Percentiles rank a stretch among this genome's conserved stretches.
phyloP scores from a whole-genome alignment of 2,113 vertebrate species.

The Eudorcas thomsonii region DNA sequence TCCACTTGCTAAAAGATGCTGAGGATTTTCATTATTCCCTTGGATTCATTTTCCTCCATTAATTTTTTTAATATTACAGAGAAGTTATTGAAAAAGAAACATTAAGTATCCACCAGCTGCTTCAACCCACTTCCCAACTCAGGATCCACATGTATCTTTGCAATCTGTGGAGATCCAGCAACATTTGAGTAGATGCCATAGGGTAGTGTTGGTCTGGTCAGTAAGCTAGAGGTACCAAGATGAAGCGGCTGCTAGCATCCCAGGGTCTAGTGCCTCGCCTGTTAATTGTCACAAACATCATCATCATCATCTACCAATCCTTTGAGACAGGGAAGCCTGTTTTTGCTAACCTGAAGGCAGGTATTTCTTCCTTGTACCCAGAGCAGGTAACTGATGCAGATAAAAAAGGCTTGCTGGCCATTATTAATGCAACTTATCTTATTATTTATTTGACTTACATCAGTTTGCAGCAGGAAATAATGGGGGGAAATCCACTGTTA shows the following conservation, averaged over 20 bases:
- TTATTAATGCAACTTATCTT: neutral
- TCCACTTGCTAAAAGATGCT: neutral
- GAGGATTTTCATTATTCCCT: neutral
- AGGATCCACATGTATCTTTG: neutral
- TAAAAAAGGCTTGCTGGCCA: neutral
- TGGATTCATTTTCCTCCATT: neutral
- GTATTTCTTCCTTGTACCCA: neutral
- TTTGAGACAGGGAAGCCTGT: neutral
- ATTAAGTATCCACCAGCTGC: no score
- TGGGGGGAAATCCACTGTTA: neutral
- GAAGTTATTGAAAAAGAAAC: constrained; percentile 21
- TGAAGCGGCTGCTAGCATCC: no score
- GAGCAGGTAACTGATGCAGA: neutral
- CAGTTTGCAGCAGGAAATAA: neutral
- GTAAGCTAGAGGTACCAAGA: neutral
- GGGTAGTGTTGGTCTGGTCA: neutral
- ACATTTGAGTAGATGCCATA: neutral
- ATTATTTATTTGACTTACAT: neutral
- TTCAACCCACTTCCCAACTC: neutral
- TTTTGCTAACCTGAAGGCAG: no score
- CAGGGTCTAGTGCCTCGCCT: accelerated
- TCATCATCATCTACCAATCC: accelerated
- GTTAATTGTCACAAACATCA: accelerated
- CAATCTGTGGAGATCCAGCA: neutral
- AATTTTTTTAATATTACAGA: neutral